phyloP scores from a whole-genome alignment of 2,797 vertebrate species.

The Rousettus madagascariensis region DNA sequence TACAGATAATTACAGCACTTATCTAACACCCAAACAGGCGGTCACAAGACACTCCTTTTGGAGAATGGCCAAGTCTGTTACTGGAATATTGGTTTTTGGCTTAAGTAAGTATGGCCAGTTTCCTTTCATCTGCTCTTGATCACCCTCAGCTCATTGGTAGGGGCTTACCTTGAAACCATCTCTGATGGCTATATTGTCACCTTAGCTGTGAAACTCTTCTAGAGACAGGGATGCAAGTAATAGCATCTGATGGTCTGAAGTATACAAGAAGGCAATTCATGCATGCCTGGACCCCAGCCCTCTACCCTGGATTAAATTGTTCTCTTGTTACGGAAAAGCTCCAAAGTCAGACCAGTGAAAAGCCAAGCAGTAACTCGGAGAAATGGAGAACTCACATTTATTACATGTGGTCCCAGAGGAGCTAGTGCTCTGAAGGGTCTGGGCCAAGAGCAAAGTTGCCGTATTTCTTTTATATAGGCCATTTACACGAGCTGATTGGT shows the following conservation, averaged over 20 bases:
- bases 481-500: too few relatives aligned
- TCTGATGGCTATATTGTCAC: neutral
- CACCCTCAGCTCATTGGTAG: neutral
- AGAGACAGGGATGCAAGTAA: neutral
- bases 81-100: slow-evolving; percentile 49
- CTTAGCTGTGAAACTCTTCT: slow-evolving; percentile 6
- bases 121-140: slow-evolving; percentile 11
- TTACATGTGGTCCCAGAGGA: too few relatives aligned
- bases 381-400: too few relatives aligned
- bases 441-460: too few relatives aligned
- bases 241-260: neutral
- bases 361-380: too few relatives aligned
- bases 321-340: neutral
- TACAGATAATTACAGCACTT: slow-evolving; percentile 39
- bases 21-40: neutral
- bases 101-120: slow-evolving; percentile 57
- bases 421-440: too few relatives aligned
- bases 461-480: too few relatives aligned
- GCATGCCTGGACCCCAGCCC: neutral
- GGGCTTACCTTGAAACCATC: neutral
- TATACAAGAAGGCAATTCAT: neutral
- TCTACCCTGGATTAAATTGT: neutral
- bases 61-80: slow-evolving; percentile 54
- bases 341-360: too few relatives aligned
- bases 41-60: slow-evolving; percentile 57